Evolutionary conservation across 1,140 invertebrate species (phyloP).

Genomic region (Trichoplusia ni): DNA sequence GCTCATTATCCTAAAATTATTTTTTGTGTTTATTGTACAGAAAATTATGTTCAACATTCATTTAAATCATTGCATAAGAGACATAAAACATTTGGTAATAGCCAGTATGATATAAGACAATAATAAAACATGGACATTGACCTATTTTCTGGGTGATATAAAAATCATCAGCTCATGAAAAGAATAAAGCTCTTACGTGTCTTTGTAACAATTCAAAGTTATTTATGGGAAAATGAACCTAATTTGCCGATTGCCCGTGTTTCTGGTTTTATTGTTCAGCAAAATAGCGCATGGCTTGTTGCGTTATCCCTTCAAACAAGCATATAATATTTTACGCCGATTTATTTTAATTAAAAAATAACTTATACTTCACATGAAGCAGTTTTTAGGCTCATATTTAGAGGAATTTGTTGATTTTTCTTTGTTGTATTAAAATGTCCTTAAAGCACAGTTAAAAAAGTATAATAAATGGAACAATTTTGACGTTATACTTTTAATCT

Average conservation of each 20-base stretch:
- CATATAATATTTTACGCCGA: neutral
- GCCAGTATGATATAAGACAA: no score
- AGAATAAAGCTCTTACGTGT: neutral
- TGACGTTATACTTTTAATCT: no score
- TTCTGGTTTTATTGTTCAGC: slow-evolving; percentile 5
- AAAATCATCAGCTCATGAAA: neutral
- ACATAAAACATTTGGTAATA: no score
- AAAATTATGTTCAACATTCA: no score
- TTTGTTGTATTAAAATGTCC: no score
- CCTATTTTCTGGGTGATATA: neutral
- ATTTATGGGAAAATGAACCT: slow-evolving; percentile 12
- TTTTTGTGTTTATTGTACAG: no score
- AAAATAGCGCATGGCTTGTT: slow-evolving; percentile 1
- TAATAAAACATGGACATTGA: neutral
- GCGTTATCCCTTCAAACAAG: neutral
- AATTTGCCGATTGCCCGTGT: slow-evolving; percentile 5
- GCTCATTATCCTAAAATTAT: no score
- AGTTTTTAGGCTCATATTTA: no score
- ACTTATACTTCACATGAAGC: neutral
- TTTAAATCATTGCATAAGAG: no score
- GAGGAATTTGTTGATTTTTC: no score
- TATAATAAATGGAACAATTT: no score
- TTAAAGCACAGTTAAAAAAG: no score
- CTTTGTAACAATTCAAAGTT: slow-evolving; percentile 7
- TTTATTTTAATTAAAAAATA: neutral